Evolutionary conservation across 2,113 vertebrate species (phyloP).

Genomic region (Malaclemys terrapin): DNA sequence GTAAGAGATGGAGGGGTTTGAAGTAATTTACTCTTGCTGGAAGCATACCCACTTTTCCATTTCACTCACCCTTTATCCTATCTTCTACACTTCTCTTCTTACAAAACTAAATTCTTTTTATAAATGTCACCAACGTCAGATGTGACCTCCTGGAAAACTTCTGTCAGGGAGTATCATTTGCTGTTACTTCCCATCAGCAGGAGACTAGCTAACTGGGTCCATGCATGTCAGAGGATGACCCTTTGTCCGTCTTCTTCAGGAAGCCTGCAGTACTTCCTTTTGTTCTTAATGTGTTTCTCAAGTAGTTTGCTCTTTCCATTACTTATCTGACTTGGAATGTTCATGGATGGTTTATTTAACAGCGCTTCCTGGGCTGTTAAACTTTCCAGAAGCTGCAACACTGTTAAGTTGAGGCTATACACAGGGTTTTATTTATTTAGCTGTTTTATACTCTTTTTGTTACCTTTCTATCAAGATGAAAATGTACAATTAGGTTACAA

Average conservation of each 20-base stretch:
- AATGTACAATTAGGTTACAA: neutral
- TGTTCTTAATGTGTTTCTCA: neutral
- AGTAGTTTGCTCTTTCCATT: neutral
- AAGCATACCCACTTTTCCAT: neutral
- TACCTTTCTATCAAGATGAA: neutral
- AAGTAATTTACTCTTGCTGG: neutral
- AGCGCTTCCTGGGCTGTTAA: neutral
- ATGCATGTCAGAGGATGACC: neutral
- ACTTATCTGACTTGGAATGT: neutral
- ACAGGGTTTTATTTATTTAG: neutral
- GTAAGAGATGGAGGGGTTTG: neutral
- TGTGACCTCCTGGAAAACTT: neutral
- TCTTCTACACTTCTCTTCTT: neutral
- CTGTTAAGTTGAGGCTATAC: neutral
- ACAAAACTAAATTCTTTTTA: neutral
- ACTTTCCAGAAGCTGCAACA: neutral
- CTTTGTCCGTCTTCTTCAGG: neutral
- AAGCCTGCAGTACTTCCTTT: neutral
- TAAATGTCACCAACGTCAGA: neutral
- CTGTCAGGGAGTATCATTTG: neutral
- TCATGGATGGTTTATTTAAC: neutral
- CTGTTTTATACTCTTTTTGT: neutral
- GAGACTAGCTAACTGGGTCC: neutral
- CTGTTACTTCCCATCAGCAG: neutral
- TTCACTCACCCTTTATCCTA: neutral